Base-by-base conservation (phyloP, 2,888 invertebrate species). In the Mythimna impura region DNA sequence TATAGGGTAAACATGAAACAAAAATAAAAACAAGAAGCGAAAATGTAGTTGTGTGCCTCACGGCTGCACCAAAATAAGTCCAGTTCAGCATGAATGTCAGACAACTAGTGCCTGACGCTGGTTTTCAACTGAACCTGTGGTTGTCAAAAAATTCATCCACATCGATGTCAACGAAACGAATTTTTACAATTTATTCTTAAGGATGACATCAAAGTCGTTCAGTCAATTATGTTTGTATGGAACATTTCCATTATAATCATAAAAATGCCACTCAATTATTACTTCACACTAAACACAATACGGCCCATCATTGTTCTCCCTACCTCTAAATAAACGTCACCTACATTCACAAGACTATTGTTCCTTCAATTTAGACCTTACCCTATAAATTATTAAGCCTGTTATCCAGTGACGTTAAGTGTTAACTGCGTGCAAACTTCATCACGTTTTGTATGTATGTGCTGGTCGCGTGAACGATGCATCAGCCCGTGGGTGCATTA, bases 401-500 rank as follows among this genome's bases (percentile, higher is more conserved):
- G 75, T 77, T 81, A 79, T 78, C 71, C 65, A 25, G 34, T 69
- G 63, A 60, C 73, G 74, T 78, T 80, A 84, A 75, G 66, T 80
- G 69, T 71, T 63, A 77, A 77, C 78, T 84, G 85, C 76, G 76
- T 74, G 67, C 72, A 58, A 80, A 76, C 81, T 79, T 64, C 77
- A 81, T 79, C 77, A 77, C 55, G 62, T 61, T 75, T 70, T 70
- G 66, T 64, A 65, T 70, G 66, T 64, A 65, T 76, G 72, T 76
- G 66, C 40, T 36, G 55, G 62, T 77, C 40, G 75, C 66, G 50
- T 72, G 66, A 71, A 73, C 76, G 72, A 85, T 83, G 81, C 80
- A 81, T 86, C 82, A 83, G 50, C 50, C 50, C 20, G 50, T 58
- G 78, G 76, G 54, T 78, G 71, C 73, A 80, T 73, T 76, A 79